A percentile compares a stretch with the other conserved stretches of the same genome.
Evolutionary conservation across 2,888 invertebrate genomes (phyloP).

Genomic region (Cosmorhoe ocellata): DNA sequence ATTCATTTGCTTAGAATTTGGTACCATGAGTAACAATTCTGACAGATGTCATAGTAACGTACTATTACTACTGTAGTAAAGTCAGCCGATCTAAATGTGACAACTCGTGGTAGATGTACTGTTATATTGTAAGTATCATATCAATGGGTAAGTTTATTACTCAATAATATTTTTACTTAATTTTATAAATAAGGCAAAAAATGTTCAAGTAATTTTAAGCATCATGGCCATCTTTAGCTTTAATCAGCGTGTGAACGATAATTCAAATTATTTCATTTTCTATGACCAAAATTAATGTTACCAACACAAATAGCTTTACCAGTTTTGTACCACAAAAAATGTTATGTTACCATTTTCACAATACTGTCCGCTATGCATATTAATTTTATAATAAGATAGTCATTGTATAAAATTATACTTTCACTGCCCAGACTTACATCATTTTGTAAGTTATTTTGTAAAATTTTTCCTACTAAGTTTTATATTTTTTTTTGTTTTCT

Average conservation of each 20-base stretch:
- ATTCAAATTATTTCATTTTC: background rate
- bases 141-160: slow-evolving; percentile 21
- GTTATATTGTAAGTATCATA: slow-evolving; percentile 5
- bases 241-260: slow-evolving; percentile 45
- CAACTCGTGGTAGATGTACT: too few relatives aligned
- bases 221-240: slow-evolving; percentile 70
- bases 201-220: slow-evolving; percentile 35
- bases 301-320: slow-evolving; percentile 26
- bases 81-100: too few relatives aligned
- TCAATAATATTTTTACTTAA: slow-evolving; percentile 12
- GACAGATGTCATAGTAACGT: too few relatives aligned
- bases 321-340: slow-evolving; percentile 33
- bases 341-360: slow-evolving; percentile 54
- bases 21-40: too few relatives aligned
- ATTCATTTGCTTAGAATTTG: too few relatives aligned
- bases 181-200: slow-evolving; percentile 18
- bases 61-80: too few relatives aligned
- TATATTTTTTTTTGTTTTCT: slow-evolving; percentile 44
- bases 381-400: slow-evolving; percentile 5
- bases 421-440: slow-evolving; percentile 47
- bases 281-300: slow-evolving; percentile 8
- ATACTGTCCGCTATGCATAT: slow-evolving; percentile 3
- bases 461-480: slow-evolving; percentile 41
- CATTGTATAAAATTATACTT: slow-evolving; percentile 27
- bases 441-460: slow-evolving; percentile 71